Evolutionary conservation across 1,140 invertebrate genomes (phyloP), one percentile per base, ranked within the genome.

Genomic region (Papilio polyxenes): DNA sequence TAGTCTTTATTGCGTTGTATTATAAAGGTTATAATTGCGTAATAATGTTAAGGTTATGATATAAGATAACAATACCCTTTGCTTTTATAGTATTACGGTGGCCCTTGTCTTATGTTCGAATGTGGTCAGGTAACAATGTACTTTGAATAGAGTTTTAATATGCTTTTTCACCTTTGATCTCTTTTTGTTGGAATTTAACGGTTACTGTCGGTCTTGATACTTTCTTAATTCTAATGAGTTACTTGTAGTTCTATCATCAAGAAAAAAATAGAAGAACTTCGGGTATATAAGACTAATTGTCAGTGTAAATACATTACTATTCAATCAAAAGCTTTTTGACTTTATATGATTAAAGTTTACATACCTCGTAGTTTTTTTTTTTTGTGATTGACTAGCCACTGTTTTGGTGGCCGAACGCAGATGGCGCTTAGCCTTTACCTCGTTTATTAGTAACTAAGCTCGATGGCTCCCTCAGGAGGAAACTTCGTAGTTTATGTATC

Each of bases 51-150:
- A 5, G 77, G 82, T 85, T 86, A 87, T 83, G 83, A 83, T 85
- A 90, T 37, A 40, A 40, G 31, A 72, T 72, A 72, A 72, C 65
- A 84, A 84, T 85, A 91, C 92, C 92, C 90, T 92, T 92, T 92
- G 89, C 90, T 92, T 90, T 92, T 92, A 89, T 92, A 89, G 88
- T 87, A 92, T 91, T 90, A 77, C n/a, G 91, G 81, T 85, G 83
- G 88, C 87, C 90, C 91, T 93, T 93, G 92, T 93, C 89, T 93
- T 93, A 87, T 88, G 86, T 77, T 10, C 87, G 89, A 91, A 90
- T 88, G 86, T 89, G 91, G 90, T 93, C 87, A 92, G 92, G 92
- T 92, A 92, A 89, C 87, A 89, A 88, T 86, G 83, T 85, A 81
- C 75, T 81, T 82, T 88, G 80, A 90, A 93, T 90, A 84, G 85